Base-by-base conservation (phyloP, 1,140 invertebrate genomes). In the Pantala flavescens region DNA sequence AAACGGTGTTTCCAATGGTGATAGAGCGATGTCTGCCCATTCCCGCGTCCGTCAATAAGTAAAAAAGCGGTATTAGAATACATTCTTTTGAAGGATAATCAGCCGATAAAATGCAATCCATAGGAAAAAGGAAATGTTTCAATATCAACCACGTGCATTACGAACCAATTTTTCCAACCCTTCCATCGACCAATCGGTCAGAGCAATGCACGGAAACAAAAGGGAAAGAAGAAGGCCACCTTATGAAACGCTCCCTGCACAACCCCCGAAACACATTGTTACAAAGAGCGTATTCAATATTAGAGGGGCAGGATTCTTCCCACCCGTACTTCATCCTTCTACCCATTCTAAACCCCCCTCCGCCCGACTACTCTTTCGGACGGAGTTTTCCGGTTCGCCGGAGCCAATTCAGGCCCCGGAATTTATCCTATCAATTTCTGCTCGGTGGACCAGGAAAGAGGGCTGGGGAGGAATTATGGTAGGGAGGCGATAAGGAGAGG, bases 381-480 rank as follows among this genome's bases (percentile, higher is more conserved):
- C 49, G 49, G 49, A 63, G 78, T 76, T 86, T 86, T 85, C 84
- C 85, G 84, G 84, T 85, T 85, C 83, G 85, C 81, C 83, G 85
- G 82, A 84, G 84, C 84, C 85, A 85, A 86, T 87, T 87, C 85
- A 86, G 85, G 85, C 82, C 85, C 84, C 23, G 84, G 85, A 87
- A 87, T 87, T 87, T 86, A 87, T 87, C 86, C 85, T 85, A 87
- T 87, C 85, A 87, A 87, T 87, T 87, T 87, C 85, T 85, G 86
- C 85, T 85, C 84, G 85, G 83, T 86, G 84, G 84, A 85, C 85
- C 85, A 74, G 49, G 49, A 63, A 63, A 63, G n/a, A 63, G 49
- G 12, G n/a, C 3, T 3, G 49, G 49, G 49, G 49, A 63, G n/a
- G 49, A 12, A 21, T 3, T 21, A 7, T 3, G 12, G 49, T 7